These are phyloP conservation scores for Notocelia uddmanniana DNA, from an alignment of 2,888 invertebrate genomes.

Conservation along the genomic window DNA sequence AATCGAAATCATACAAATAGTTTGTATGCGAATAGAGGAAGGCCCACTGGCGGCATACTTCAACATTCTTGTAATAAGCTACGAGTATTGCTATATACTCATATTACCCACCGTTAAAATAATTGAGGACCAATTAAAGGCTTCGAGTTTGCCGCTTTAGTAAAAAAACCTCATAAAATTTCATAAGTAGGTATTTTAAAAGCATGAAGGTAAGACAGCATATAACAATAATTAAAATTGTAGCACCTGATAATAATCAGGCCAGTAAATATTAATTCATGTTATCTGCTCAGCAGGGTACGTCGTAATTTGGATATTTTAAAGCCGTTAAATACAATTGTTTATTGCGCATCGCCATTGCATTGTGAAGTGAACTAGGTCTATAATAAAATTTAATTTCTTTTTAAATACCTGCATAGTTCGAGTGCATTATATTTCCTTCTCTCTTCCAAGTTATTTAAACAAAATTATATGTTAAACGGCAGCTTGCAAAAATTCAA, in stretches of 20 bases:
- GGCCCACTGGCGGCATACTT: too few species aligned
- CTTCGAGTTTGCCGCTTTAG: neutral
- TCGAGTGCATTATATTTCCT: neutral
- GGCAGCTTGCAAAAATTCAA: too few species aligned
- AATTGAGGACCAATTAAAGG: too few species aligned
- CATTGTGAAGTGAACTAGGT: neutral
- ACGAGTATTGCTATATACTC: too few species aligned
- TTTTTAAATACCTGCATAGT: neutral
- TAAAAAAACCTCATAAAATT: neutral
- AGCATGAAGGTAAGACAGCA: neutral
- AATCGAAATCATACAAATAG: too few species aligned
- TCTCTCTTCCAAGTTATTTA: too few species aligned
- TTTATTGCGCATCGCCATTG: neutral
- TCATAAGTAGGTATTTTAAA: neutral
- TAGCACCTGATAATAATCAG: constrained; percentile 6
- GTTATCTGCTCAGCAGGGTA: neutral
- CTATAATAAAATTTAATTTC: neutral
- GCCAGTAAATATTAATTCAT: constrained; percentile 6
- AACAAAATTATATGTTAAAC: too few species aligned
- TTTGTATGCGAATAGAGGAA: too few species aligned
- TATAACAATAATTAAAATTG: neutral
- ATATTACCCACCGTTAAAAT: too few species aligned
- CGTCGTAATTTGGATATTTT: constrained; percentile 8
- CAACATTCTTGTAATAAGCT: too few species aligned
- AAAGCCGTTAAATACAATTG: constrained; percentile 7